Conservation (phyloP, 2,888 invertebrate genomes). For the Zaprionus obscuricornis region DNA sequence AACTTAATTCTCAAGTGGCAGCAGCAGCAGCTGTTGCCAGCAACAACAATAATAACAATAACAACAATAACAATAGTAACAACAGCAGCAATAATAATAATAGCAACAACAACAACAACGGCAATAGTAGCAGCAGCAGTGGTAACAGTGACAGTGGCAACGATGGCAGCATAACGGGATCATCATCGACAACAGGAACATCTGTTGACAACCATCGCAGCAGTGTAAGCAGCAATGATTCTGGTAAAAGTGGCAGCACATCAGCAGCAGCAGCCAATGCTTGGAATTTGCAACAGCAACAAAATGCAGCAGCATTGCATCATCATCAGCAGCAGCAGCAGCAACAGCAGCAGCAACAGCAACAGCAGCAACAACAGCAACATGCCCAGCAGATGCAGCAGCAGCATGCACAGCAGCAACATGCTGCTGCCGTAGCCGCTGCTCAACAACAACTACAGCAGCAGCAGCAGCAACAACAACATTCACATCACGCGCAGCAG, state of each 20-base stretch:
- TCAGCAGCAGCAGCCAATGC: conserved; percentile 50
- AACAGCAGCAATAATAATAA: conserved; percentile 41
- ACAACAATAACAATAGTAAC: conserved; percentile 39
- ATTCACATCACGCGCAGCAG: conserved; percentile 62
- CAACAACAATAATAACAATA: conserved; percentile 33
- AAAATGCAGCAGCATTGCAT: conserved; percentile 49
- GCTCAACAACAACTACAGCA: conserved; percentile 63
- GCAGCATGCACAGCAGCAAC: conserved; percentile 75
- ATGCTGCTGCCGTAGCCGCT: conserved; percentile 56
- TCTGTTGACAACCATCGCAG: conserved; percentile 41
- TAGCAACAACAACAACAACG: conserved; percentile 46
- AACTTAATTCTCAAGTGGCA: conserved; percentile 75
- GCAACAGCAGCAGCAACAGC: conserved; percentile 51
- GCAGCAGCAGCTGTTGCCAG: conserved; percentile 60
- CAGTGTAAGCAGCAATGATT: conserved; percentile 51
- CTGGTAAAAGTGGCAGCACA: conserved; percentile 35
- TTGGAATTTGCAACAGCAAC: conserved; percentile 51
- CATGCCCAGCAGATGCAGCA: conserved; percentile 59
- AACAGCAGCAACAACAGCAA: conserved; percentile 46
- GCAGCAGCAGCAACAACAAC: conserved; percentile 57
- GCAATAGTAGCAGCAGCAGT: conserved; percentile 36
- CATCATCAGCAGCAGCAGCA: conserved; percentile 50
- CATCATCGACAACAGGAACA: conserved; percentile 56
- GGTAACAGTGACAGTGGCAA: conserved; percentile 47
- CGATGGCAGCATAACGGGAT: conserved; percentile 47